These are phyloP conservation scores for Hypothenemus hampei DNA, from an alignment of 1,140 invertebrate genomes.

Conservation along the genomic window DNA sequence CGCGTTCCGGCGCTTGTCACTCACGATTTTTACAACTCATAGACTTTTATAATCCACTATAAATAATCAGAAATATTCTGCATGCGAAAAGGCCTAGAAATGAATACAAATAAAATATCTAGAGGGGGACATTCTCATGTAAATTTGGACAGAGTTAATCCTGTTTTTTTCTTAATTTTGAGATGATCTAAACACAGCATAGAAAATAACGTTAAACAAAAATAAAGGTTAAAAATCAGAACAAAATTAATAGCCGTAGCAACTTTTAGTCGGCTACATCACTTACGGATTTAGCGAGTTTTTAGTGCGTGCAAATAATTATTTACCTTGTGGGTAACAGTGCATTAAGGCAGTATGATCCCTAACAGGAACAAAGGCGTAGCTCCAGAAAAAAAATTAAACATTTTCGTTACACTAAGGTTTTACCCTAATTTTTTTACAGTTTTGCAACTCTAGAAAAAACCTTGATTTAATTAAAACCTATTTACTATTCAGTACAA, in stretches of 20 bases:
- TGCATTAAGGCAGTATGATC: constrained; percentile 28
- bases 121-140: too few relatives aligned
- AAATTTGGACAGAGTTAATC: too few relatives aligned
- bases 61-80: constrained; percentile 44
- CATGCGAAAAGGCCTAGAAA: constrained; percentile 43
- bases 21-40: constrained; percentile 47
- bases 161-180: neutral
- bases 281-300: constrained; percentile 22
- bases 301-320: constrained; percentile 30
- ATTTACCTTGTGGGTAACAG: constrained; percentile 31
- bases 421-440: too few relatives aligned
- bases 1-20: constrained; percentile 45
- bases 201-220: too few relatives aligned
- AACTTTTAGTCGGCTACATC: constrained; percentile 25
- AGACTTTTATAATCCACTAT: constrained; percentile 46
- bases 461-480: too few relatives aligned
- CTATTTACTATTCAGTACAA: too few relatives aligned
- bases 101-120: too few relatives aligned
- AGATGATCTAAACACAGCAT: too few relatives aligned
- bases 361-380: constrained; percentile 16
- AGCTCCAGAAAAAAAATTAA: too few relatives aligned
- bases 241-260: constrained; percentile 17
- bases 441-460: too few relatives aligned
- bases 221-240: constrained; percentile 7
- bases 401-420: too few relatives aligned